Evolutionary conservation across 2,888 invertebrate species (phyloP), one percentile per base, ranked within the genome.

Genomic region (Xanthorhoe designata): DNA sequence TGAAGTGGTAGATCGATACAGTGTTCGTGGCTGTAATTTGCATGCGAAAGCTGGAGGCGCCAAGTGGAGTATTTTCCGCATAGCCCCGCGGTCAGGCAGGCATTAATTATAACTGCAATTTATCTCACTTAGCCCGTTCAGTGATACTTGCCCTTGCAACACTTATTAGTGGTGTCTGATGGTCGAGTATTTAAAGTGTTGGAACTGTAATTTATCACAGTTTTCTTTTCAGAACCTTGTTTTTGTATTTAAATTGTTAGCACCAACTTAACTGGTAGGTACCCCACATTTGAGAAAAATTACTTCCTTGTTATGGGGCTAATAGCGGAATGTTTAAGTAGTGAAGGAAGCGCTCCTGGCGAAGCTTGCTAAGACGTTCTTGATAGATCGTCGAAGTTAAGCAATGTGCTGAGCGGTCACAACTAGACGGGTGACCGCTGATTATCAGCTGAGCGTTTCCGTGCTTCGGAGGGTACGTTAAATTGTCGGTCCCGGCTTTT

Each of bases 41-140:
- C 85, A 85, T 85, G 75, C 74, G 71, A 83, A 84, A 84, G 83
- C 80, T 72, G 68, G 64, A 73, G 73, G 80, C 74, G 70, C 69
- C 73, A 78, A 78, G 75, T 79, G 76, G 79, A 78, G 75, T 79
- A 76, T 82, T 80, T 84, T 80, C 73, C 74, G 62, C 66, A 64
- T 54, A 62, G 45, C 55, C 66, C 72, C 58, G 76, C 66, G 73
- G 77, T 63, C 73, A 78, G 74, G 74, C 73, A 70, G 68, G 78
- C 79, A 79, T 82, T 85, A 81, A 85, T 86, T 86, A 84, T 85
- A 84, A 81, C 73, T 79, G 81, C 77, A 84, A 82, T 85, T 84
- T 83, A 83, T 84, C 82, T 85, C 83, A 82, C 79, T 84, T 83
- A 83, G 71, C 68, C 57, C 60, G 70, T 68, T 73, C 71, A 69